Conservation (phyloP, 2,888 invertebrate species). For the Agapostemon virescens region DNA sequence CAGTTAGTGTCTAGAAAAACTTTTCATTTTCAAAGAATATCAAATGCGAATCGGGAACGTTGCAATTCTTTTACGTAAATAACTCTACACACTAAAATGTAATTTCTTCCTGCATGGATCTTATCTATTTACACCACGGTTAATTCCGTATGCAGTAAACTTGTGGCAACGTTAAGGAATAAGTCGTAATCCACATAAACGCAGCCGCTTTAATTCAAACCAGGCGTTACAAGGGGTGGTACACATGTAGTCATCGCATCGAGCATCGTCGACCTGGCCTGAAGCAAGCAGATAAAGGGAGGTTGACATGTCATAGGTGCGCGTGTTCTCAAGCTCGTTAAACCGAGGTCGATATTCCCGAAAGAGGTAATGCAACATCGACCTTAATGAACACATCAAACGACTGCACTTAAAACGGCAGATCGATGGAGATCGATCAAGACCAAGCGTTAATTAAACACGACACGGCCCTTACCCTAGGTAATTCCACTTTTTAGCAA, state of each 20-base stretch:
- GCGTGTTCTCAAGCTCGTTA: slow-evolving; percentile 65
- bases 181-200: slow-evolving; percentile 50
- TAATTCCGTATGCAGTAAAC: neutral
- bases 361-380: slow-evolving; percentile 42
- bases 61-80: neutral
- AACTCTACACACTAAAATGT: neutral
- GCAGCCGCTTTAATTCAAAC: slow-evolving; percentile 60
- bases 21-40: neutral
- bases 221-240: slow-evolving; percentile 58
- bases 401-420: slow-evolving; percentile 29
- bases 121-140: neutral
- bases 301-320: slow-evolving; percentile 64
- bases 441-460: slow-evolving; percentile 39
- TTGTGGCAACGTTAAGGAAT: slow-evolving; percentile 22
- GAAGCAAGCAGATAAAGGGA: slow-evolving; percentile 67
- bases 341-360: slow-evolving; percentile 60
- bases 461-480: neutral
- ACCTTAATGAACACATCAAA: slow-evolving; percentile 47
- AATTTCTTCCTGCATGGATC: neutral
- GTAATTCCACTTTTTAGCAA: neutral
- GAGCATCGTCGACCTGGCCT: slow-evolving; percentile 63
- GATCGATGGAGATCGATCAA: slow-evolving; percentile 33
- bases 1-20: neutral
- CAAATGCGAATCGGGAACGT: neutral
- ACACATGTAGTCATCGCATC: slow-evolving; percentile 63